These are phyloP conservation scores for Gymnorhina tibicen DNA, from an alignment of 2,113 vertebrate species.

Conservation along the genomic window DNA sequence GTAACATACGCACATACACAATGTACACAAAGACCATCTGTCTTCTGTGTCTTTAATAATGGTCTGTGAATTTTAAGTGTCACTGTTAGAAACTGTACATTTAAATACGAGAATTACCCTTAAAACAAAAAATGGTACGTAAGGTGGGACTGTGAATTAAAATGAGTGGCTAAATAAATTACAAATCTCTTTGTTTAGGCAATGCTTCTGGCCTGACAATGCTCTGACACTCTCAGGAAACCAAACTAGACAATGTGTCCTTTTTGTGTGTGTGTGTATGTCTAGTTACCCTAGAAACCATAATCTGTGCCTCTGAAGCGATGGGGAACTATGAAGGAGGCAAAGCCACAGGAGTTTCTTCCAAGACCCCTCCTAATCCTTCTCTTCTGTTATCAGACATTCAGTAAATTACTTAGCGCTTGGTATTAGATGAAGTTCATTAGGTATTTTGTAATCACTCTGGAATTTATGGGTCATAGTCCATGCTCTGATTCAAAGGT, in stretches of 20 bases:
- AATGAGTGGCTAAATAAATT: slow-evolving; percentile 48
- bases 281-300: slow-evolving; percentile 84
- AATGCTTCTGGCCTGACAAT: slow-evolving; percentile 39
- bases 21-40: slow-evolving; percentile 43
- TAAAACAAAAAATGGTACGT: not conserved
- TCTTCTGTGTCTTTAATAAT: slow-evolving; percentile 49
- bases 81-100: slow-evolving; percentile 22
- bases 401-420: slow-evolving; percentile 48
- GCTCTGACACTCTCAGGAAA: slow-evolving; percentile 63
- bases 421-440: not conserved
- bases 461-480: not conserved
- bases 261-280: slow-evolving; percentile 51
- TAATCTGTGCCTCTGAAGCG: slow-evolving; percentile 81
- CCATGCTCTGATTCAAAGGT: not conserved
- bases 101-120: slow-evolving; percentile 23
- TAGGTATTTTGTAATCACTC: not conserved
- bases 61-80: slow-evolving; percentile 50
- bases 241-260: slow-evolving; percentile 69
- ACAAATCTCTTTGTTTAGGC: slow-evolving; percentile 58
- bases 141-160: slow-evolving; percentile 36
- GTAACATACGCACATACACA: slow-evolving; percentile 16
- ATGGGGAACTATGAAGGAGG: slow-evolving; percentile 57
- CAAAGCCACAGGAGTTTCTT: slow-evolving; percentile 58
- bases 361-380: slow-evolving; percentile 46
- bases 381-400: slow-evolving; percentile 35